phyloP scores from a whole-genome alignment of 2,888 invertebrate genomes.

The Eupeodes latifasciatus region DNA sequence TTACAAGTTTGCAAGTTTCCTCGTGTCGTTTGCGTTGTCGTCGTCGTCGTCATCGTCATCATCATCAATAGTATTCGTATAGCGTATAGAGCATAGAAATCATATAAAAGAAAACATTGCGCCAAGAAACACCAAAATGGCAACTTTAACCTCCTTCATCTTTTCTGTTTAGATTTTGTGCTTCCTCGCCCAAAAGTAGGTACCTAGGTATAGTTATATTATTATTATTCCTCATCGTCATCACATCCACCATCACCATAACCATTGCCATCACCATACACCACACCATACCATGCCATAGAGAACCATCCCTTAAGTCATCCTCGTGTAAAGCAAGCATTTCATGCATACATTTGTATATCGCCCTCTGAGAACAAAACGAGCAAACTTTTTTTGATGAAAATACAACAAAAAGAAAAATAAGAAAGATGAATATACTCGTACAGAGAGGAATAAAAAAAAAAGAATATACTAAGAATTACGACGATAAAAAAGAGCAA shows the following conservation, averaged over 20 bases:
- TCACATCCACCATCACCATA: background rate
- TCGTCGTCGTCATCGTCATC: too few species aligned
- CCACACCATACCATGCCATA: too few species aligned
- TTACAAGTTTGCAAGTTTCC: slow-evolving; percentile 22
- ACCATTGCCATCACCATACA: too few species aligned
- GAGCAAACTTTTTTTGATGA: slow-evolving; percentile 39
- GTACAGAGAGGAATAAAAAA: slow-evolving; percentile 29
- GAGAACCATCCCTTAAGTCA: slow-evolving; percentile 44
- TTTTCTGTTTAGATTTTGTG: background rate
- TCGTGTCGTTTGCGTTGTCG: slow-evolving; percentile 2
- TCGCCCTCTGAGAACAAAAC: slow-evolving; percentile 66
- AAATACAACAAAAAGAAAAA: slow-evolving; percentile 40
- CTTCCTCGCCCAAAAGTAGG: background rate
- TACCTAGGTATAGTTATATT: too few species aligned
- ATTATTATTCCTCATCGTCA: background rate
- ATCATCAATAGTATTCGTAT: too few species aligned
- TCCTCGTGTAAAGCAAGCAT: slow-evolving; percentile 63
- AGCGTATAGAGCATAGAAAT: slow-evolving; percentile 17
- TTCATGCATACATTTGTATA: slow-evolving; percentile 75
- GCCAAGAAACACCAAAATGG: slow-evolving; percentile 69
- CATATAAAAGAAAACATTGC: slow-evolving; percentile 54
- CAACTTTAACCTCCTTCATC: slow-evolving; percentile 68
- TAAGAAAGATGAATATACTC: slow-evolving; percentile 54
- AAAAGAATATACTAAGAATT: slow-evolving; percentile 39
- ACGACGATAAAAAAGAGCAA: slow-evolving; percentile 70